Conservation (phyloP, 2,888 invertebrate genomes). For the Pristionchus mayeri region DNA sequence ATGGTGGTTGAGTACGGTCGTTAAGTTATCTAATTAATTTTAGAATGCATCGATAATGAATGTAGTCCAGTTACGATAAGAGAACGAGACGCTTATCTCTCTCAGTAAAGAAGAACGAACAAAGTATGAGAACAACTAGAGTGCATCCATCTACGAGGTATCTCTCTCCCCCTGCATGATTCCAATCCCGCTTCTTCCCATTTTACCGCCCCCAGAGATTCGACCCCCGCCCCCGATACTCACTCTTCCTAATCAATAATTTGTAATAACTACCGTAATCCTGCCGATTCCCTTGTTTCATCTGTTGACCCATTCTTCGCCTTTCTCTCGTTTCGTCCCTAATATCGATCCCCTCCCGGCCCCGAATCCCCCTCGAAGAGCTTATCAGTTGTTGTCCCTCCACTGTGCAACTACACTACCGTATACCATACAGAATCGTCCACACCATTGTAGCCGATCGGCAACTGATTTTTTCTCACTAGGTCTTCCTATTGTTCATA, state of each 20-base stretch:
- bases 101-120: background rate
- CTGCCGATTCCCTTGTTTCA: background rate
- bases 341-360: conserved; percentile 1
- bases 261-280: conserved; percentile 35
- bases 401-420: background rate
- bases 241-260: background rate
- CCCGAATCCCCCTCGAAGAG: background rate
- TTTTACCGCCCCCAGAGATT: background rate
- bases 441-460: background rate
- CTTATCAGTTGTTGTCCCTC: background rate
- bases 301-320: background rate
- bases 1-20: background rate
- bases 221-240: background rate
- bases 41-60: background rate
- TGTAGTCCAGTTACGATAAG: background rate
- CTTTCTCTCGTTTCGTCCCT: background rate
- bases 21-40: background rate
- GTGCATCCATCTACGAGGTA: background rate
- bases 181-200: background rate
- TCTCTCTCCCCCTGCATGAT: background rate
- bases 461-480: background rate
- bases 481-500: conserved; percentile 36
- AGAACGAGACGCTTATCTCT: background rate
- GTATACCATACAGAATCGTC: conserved; percentile 1
- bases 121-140: conserved; percentile 11